Percentiles rank a stretch among this genome's conserved stretches.
These are phyloP conservation scores for human DNA, from an alignment of 2,113 vertebrate genomes.

Conservation along the genomic window GRCh38 chr6:93675001-93675500, in stretches of 20 bases:
- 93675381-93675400: not conserved
- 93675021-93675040: not conserved
- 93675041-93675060: not conserved
- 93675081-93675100: accelerated
- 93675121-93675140: not conserved
- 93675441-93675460: constrained; percentile 33
- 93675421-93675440: not conserved
- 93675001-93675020: not conserved
- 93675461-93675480: not conserved
- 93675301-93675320: not conserved
- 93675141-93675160: not conserved
- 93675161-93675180: not conserved
- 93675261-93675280: not conserved
- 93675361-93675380: not conserved
- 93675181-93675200: constrained; percentile 29
- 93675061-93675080: not conserved
- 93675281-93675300: constrained; percentile 54
- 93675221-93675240: not conserved
- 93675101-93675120: not conserved
- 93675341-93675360: not conserved
- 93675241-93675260: not conserved
- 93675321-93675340: not conserved
- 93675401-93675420: constrained; percentile 38
- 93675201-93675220: not conserved
- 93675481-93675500: not conserved